These are phyloP conservation scores for Bubalus kerabau DNA, from an alignment of 2,113 vertebrate species.

Conservation along the genomic window DNA sequence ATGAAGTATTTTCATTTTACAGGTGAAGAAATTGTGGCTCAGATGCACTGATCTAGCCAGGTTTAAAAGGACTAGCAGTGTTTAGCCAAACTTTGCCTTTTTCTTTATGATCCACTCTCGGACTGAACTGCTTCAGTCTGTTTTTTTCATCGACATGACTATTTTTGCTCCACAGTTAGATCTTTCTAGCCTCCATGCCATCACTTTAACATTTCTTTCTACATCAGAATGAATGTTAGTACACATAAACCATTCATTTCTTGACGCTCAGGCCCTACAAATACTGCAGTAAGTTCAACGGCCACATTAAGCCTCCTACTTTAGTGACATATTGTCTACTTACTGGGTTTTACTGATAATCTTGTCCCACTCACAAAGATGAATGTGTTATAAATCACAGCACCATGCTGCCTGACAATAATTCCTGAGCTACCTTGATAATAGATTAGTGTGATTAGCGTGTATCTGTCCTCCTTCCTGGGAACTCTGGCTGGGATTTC, in stretches of 20 bases:
- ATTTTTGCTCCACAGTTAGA: background rate
- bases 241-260: constrained; percentile 52
- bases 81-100: background rate
- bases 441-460: constrained; percentile 57
- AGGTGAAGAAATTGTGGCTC: background rate
- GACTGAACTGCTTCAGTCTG: background rate
- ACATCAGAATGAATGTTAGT: background rate
- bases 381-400: constrained; percentile 37
- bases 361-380: constrained; percentile 25
- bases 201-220: constrained; percentile 39
- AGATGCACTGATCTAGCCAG: background rate
- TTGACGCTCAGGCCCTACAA: constrained; percentile 32
- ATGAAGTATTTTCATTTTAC: background rate
- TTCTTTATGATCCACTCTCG: background rate
- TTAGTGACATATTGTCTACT: constrained; percentile 50
- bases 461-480: background rate
- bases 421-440: constrained; percentile 33
- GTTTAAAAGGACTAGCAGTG: background rate
- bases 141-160: background rate
- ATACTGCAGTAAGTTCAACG: constrained; percentile 40
- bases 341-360: constrained; percentile 60
- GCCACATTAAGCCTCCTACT: constrained; percentile 45
- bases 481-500: constrained; percentile 45
- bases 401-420: constrained; percentile 4
- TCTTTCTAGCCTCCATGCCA: background rate